Evolutionary conservation across 2,113 vertebrate species (phyloP), one percentile per base, ranked within the genome.

Genomic region (Micromys minutus): DNA sequence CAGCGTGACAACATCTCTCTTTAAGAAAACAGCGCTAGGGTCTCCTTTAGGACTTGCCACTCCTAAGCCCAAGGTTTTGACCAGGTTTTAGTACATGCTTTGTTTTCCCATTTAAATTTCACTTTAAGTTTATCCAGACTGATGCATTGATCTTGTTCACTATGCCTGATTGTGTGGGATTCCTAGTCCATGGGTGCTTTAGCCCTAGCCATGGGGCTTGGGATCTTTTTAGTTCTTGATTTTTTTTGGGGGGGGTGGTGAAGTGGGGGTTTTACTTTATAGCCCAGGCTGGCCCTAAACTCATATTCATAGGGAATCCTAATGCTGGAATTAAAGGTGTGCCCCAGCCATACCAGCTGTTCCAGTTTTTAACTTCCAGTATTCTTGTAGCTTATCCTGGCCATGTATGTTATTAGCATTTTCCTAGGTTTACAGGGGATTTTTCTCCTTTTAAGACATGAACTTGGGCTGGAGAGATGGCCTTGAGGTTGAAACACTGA

Each of bases 361-460:
- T 81, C 72, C 24, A 92, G 2, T 84, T n/a, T n/a, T 31, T 94
- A 59, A 31, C 61, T 63, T 8, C 4, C 6, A 89, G 80, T 75
- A 75, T 89, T 36, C 57, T 94, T 22, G 42, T 1, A 12, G 12
- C 6, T 81, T 74, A 55, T 85, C 34, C 87, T n/a, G 26, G 34
- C 26, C 3, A 50, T 16, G 21, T 83, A 16, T 90, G 5, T 88
- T 87, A 76, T 71, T 89, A 81, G n/a, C 50, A 36, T 90, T 91
- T 96, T 92, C 67, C 67, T 89, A 88, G 26, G 50, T 24, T 85
- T 45, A 47, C 19, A 10, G 50, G 76, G 52, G 55, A 91, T 8
- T 91, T 89, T 95, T 90, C 31, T 85, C 1, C 69, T 89, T 71
- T 89, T 87, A 87, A 93, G 57, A 59, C 24, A 26, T 67, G 50